These are phyloP conservation scores for Cyanoramphus novaezelandiae DNA, from an alignment of 2,113 vertebrate genomes.

Conservation along the genomic window DNA sequence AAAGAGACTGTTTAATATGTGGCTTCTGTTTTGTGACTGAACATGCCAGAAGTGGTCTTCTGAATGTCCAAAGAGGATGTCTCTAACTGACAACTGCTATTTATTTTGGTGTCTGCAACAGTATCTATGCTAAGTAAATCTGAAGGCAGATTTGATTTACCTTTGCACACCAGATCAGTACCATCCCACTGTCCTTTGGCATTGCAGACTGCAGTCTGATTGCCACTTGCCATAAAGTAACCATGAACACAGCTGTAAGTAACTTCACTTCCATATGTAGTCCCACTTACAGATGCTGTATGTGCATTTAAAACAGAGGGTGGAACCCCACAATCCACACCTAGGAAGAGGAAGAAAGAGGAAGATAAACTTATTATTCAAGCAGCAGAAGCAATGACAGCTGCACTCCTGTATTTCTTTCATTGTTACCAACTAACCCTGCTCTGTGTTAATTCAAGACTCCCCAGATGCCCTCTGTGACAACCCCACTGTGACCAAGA, in stretches of 20 bases:
- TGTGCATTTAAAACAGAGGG: conserved; percentile 45
- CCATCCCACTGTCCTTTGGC: conserved; percentile 57
- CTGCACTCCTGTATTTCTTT: not conserved
- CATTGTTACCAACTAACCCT: not conserved
- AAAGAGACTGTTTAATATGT: rapidly evolving
- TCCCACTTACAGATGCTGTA: not conserved
- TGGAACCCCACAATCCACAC: conserved; percentile 62
- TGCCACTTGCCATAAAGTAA: conserved; percentile 22
- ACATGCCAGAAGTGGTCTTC: not conserved
- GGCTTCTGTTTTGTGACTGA: not conserved
- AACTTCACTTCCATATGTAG: conserved; percentile 49
- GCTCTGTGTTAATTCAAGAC: not conserved
- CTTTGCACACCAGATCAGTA: conserved; percentile 58
- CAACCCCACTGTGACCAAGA: not conserved
- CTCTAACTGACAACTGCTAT: not conserved
- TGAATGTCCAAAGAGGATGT: not conserved
- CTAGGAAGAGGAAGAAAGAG: not conserved
- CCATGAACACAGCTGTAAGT: conserved; percentile 40
- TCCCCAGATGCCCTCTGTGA: rapidly evolving
- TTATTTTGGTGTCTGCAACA: not conserved
- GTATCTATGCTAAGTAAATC: not conserved
- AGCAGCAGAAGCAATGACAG: not conserved
- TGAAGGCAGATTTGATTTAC: conserved; percentile 10
- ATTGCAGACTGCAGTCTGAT: conserved; percentile 35
- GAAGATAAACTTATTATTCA: not conserved